Conservation (phyloP, 1,140 invertebrate genomes). For the Aethina tumida region DNA sequence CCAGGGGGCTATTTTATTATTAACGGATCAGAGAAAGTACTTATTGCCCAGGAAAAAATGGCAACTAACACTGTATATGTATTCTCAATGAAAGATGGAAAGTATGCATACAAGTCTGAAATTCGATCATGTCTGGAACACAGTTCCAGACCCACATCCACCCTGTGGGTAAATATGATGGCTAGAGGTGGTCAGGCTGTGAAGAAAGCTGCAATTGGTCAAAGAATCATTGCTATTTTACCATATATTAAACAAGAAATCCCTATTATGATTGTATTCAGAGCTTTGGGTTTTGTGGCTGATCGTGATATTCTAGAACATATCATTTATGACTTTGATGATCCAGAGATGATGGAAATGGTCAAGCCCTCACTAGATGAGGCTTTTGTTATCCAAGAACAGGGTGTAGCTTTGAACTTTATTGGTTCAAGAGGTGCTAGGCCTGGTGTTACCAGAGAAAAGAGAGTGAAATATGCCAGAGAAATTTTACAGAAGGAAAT, state of each 20-base stretch:
- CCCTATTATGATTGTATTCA: constrained; percentile 98
- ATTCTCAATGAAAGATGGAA: constrained; percentile 96
- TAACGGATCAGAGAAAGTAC: constrained; percentile 90
- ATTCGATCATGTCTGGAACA: constrained; percentile 94
- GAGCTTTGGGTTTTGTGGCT: constrained; percentile 94
- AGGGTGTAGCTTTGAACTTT: constrained; percentile 96
- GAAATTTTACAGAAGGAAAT: constrained; percentile 99
- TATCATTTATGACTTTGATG: constrained; percentile 98
- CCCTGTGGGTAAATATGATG: constrained; percentile 99
- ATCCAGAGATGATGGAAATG: constrained; percentile 99
- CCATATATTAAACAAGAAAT: constrained; percentile 99
- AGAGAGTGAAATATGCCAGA: constrained; percentile 96
- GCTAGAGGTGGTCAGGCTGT: constrained; percentile 89
- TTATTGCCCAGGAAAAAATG: constrained; percentile 99
- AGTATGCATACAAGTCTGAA: constrained; percentile 97
- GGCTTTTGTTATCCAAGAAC: constrained; percentile 98
- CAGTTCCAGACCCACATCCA: constrained; percentile 85
- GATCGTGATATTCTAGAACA: constrained; percentile 98
- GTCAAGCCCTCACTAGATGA: constrained; percentile 97
- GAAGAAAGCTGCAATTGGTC: constrained; percentile 95
- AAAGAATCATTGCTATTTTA: constrained; percentile 93
- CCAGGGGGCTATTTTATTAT: constrained; percentile 96
- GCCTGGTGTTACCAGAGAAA: constrained; percentile 96
- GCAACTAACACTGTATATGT: constrained; percentile 99
- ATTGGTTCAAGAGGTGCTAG: constrained; percentile 93